These are phyloP conservation scores for Drosophila orosa DNA, from an alignment of 1,140 invertebrate species.

Conservation along the genomic window DNA sequence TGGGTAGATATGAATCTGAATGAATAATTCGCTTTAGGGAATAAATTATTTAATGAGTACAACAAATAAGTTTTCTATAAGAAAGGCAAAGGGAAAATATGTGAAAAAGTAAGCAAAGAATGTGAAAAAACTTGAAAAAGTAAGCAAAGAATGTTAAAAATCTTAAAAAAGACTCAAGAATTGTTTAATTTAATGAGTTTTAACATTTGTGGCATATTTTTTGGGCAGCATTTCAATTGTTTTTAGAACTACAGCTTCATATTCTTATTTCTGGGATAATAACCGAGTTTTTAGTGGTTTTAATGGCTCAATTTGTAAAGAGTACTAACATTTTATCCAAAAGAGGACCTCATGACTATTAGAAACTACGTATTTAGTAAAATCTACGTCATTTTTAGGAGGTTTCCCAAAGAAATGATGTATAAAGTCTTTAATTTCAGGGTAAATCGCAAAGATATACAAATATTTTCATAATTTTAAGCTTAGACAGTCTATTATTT, in stretches of 20 bases:
- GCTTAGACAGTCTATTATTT: too few relatives aligned
- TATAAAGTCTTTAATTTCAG: too few relatives aligned
- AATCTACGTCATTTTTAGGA: too few relatives aligned
- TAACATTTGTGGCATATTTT: neutral
- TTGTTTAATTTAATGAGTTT: neutral
- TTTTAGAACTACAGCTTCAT: neutral
- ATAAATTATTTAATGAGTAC: neutral
- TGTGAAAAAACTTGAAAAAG: neutral
- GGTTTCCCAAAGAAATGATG: too few relatives aligned
- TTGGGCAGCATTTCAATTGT: neutral
- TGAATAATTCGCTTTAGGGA: neutral
- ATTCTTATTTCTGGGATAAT: neutral
- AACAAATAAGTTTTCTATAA: neutral
- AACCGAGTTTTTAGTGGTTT: neutral
- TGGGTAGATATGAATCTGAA: constrained; percentile 5
- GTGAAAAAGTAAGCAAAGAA: neutral
- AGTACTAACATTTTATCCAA: too few relatives aligned
- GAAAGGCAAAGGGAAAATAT: neutral
- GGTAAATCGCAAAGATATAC: too few relatives aligned
- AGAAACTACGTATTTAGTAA: too few relatives aligned
- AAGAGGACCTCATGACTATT: too few relatives aligned
- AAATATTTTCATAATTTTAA: too few relatives aligned
- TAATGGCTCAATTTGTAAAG: too few relatives aligned
- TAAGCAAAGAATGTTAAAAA: neutral
- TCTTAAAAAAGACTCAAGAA: neutral